Base-by-base conservation (phyloP, 2,113 vertebrate species). In the Malurus melanocephalus region DNA sequence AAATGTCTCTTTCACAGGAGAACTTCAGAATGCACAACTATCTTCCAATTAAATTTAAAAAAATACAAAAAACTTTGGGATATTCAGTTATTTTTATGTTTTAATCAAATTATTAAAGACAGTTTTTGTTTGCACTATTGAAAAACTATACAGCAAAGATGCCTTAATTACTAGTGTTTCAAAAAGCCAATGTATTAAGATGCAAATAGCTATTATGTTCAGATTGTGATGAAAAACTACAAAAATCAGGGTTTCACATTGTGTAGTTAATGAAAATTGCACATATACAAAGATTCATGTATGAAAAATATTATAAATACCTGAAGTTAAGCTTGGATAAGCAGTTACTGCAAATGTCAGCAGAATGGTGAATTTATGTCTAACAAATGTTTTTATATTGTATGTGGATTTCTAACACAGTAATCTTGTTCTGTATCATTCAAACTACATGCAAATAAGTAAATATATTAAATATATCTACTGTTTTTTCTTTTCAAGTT, bases 101-200 rank as follows among this genome's bases (percentile, higher is more conserved):
- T 95, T 94, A 97, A 96, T 94, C 89, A 90, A 96, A 94, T 79
- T 94, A 91, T 96, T 96, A 95, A 96, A 94, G 95, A 96, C 65
- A 75, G 26, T 62, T 97, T 97, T 93, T 96, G 95, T 97, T 90
- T 96, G 97, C 95, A 96, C 95, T 96, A 95, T 93, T 96, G 92
- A 97, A 83, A 97, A 96, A 96, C 87, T 95, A 85, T 96, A 96
- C 83, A 96, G 87, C 73, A 94, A 90, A 95, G 95, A 95, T 97
- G 97, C 97, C 97, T 97, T 97, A 97, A 97, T 96, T 96, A 94
- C 90, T 97, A 95, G 95, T 90, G 62, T 95, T 96, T 95, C 27
- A 84, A 89, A 74, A 97, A 97, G 94, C 96, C 96, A 96, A 94
- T 94, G 45, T 95, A 42, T 94, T 94, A 93, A 94, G 52, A 94